Conservation (phyloP, 2,888 invertebrate genomes). For the Drosophila phalerata region DNA sequence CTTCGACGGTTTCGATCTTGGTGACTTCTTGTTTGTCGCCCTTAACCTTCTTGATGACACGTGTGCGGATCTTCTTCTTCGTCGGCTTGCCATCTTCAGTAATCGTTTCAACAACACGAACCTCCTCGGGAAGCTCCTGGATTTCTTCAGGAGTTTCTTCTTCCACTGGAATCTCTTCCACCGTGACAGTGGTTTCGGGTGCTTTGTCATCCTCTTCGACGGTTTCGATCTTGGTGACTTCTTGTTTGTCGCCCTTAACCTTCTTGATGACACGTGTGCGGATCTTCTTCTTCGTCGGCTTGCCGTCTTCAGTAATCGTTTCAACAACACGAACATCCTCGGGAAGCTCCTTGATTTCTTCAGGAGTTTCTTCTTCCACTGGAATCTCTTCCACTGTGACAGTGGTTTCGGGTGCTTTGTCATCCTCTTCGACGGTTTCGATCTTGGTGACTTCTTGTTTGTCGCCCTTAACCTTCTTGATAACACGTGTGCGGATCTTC, state of each 20-base stretch:
- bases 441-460: slow-evolving; percentile 22
- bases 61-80: slow-evolving; percentile 36
- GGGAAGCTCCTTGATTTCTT: slow-evolving; percentile 19
- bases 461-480: slow-evolving; percentile 23
- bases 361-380: slow-evolving; percentile 10
- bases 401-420: slow-evolving; percentile 16
- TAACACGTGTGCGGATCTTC: slow-evolving; percentile 16
- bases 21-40: slow-evolving; percentile 38
- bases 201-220: slow-evolving; percentile 32
- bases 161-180: slow-evolving; percentile 20
- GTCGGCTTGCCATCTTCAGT: slow-evolving; percentile 26
- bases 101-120: slow-evolving; percentile 18
- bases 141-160: slow-evolving; percentile 28
- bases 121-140: slow-evolving; percentile 36
- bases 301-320: slow-evolving; percentile 9
- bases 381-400: slow-evolving; percentile 14
- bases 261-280: slow-evolving; percentile 36
- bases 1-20: slow-evolving; percentile 33
- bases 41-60: slow-evolving; percentile 36
- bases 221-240: slow-evolving; percentile 36
- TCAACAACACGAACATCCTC: slow-evolving; percentile 19
- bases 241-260: slow-evolving; percentile 35
- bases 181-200: slow-evolving; percentile 30
- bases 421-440: slow-evolving; percentile 18
- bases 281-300: slow-evolving; percentile 23